These are phyloP conservation scores for Spialia ferax DNA, from an alignment of 2,888 invertebrate genomes.

Conservation along the genomic window DNA sequence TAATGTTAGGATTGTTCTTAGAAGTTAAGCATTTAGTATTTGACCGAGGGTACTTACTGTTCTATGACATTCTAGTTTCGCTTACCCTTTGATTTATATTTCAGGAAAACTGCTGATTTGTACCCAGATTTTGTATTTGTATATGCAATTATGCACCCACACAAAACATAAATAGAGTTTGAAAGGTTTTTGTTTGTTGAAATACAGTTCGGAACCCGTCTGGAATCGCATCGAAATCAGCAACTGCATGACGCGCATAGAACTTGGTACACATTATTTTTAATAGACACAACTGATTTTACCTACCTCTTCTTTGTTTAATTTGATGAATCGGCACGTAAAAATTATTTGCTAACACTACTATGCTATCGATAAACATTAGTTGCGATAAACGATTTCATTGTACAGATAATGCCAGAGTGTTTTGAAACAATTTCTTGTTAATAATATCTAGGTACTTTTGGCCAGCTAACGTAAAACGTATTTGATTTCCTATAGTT, in stretches of 20 bases:
- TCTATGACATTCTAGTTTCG: too few species aligned
- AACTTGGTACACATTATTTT: neutral
- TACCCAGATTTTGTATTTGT: too few species aligned
- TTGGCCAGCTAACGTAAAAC: neutral
- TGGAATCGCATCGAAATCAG: neutral
- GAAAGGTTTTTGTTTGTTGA: neutral
- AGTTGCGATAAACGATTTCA: constrained; percentile 30
- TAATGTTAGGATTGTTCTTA: neutral
- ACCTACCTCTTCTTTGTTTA: constrained; percentile 24
- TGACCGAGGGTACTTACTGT: too few species aligned
- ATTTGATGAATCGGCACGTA: constrained; percentile 46
- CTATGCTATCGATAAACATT: constrained; percentile 39
- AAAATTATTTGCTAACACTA: constrained; percentile 42
- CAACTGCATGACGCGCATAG: neutral
- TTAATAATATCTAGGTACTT: neutral
- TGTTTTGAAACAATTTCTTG: constrained; percentile 28
- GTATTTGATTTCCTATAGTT: neutral
- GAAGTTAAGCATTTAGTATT: too few species aligned
- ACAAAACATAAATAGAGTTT: too few species aligned
- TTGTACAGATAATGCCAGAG: constrained; percentile 17
- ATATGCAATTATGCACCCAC: too few species aligned
- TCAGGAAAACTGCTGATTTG: too few species aligned
- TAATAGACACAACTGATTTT: neutral
- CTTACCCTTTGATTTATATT: too few species aligned
- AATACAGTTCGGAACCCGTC: neutral